These are phyloP conservation scores for Ctenomys sociabilis DNA, from an alignment of 2,113 vertebrate species.

Conservation along the genomic window DNA sequence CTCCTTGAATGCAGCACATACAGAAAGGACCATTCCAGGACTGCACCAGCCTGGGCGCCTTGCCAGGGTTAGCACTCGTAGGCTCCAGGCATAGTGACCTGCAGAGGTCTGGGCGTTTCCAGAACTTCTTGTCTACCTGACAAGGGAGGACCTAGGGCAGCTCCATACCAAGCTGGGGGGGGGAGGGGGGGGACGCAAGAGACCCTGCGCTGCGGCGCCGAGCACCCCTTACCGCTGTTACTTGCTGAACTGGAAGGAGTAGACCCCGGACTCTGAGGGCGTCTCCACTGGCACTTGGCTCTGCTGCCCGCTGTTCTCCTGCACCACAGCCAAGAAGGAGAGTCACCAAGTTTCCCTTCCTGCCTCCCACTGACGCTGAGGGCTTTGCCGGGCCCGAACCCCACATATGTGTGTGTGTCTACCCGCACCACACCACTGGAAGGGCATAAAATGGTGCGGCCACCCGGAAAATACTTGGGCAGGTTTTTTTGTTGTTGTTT, in stretches of 20 bases:
- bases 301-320: slow-evolving; percentile 93
- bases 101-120: neutral
- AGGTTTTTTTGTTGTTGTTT: no score
- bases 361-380: neutral
- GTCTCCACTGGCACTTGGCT: slow-evolving; percentile 91
- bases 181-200: neutral
- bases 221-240: slow-evolving; percentile 80
- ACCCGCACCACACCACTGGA: neutral
- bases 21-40: neutral
- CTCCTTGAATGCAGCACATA: slow-evolving; percentile 62
- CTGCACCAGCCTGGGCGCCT: neutral
- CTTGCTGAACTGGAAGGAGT: slow-evolving; percentile 94
- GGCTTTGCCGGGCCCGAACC: neutral
- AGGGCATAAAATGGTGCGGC: neutral
- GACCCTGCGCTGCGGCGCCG: neutral
- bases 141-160: neutral
- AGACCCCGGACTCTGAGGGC: slow-evolving; percentile 91
- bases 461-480: neutral
- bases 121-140: neutral
- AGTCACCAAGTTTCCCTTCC: neutral
- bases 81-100: neutral
- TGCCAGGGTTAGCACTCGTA: no score
- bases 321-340: slow-evolving; percentile 51
- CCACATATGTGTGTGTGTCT: neutral
- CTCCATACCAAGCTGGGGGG: neutral